Evolutionary conservation across 2,888 invertebrate species (phyloP), one percentile per base, ranked within the genome.

Genomic region (Drosophila picticornis): DNA sequence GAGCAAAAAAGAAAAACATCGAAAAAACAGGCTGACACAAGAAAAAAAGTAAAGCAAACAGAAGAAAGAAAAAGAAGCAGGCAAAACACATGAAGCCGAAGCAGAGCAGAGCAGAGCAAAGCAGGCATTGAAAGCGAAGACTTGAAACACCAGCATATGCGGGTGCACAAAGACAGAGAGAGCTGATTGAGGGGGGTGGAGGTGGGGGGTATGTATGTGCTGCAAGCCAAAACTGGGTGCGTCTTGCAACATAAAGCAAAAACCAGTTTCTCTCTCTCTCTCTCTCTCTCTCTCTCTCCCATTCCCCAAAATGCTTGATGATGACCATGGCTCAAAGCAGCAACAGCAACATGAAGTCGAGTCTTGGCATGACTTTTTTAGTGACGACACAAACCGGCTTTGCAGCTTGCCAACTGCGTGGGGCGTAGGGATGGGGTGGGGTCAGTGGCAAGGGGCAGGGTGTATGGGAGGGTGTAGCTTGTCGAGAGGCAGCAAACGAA

Each of bases 301-400:
- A 36, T 36, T 36, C 36, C 27, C 27, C 36, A 46, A 59, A 68
- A 64, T 64, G 76, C 66, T 53, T 69, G 77, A 53, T 68, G 70
- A 74, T 80, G 80, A 80, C 80, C 67, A 77, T 74, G 81, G 72
- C 61, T 73, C 60, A 73, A 50, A 75, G 51, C 62, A 68, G 29
- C 63, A 74, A 29, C 60, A 67, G 25, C 52, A 59, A n/a, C 56
- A 67, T 25, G 22, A 64, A 58, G 64, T 58, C 52, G 71, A 70
- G 74, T 75, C 80, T 55, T 63, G 56, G 71, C 62, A 51, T 66
- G 80, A 72, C 69, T 81, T 79, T 84, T 78, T 86, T 76, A 81
- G 90, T 87, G 86, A 87, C 87, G 87, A 87, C 87, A 87, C 80
- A 88, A 87, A 88, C 87, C 88, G 88, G 88, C 85, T 87, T 87